Conservation (phyloP, 2,113 vertebrate species). For the Syrrhaptes paradoxus region DNA sequence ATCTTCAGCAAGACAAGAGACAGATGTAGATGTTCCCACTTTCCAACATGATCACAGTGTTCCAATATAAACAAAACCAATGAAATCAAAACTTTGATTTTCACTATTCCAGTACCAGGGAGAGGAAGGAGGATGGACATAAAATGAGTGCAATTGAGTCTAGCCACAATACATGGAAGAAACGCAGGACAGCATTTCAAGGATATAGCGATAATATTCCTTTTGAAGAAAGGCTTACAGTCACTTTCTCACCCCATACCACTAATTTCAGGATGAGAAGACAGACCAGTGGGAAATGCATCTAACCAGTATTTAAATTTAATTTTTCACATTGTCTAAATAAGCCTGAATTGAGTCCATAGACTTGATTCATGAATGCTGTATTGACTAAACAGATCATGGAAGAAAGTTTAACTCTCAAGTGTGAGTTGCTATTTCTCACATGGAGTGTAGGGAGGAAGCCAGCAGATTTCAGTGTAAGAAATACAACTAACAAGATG, state of each 20-base stretch:
- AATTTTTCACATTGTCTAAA: conserved; percentile 30
- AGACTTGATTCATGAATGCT: conserved; percentile 64
- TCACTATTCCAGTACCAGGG: conserved; percentile 14
- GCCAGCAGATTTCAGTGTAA: conserved; percentile 11
- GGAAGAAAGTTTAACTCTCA: not conserved
- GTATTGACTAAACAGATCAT: conserved; percentile 34
- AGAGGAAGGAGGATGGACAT: not conserved
- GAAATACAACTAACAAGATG: conserved; percentile 21
- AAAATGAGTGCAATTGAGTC: not conserved
- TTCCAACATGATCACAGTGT: not conserved
- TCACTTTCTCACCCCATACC: not conserved
- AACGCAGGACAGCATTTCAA: not conserved
- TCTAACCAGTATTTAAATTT: conserved; percentile 5
- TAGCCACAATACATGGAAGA: conserved; percentile 2
- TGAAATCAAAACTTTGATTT: not conserved
- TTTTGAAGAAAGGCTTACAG: not conserved
- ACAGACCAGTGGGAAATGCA: not conserved
- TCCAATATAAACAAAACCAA: not conserved
- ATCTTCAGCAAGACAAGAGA: not conserved
- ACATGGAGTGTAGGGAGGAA: not conserved
- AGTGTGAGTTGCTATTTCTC: conserved; percentile 45
- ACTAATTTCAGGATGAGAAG: conserved; percentile 32
- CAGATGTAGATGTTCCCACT: not conserved
- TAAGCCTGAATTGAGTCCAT: conserved; percentile 3
- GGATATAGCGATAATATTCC: not conserved